A percentile compares a stretch with the other conserved stretches of the same genome.
These are phyloP conservation scores for Trichomalopsis sarcophagae DNA, from an alignment of 1,140 invertebrate species.

Conservation along the genomic window DNA sequence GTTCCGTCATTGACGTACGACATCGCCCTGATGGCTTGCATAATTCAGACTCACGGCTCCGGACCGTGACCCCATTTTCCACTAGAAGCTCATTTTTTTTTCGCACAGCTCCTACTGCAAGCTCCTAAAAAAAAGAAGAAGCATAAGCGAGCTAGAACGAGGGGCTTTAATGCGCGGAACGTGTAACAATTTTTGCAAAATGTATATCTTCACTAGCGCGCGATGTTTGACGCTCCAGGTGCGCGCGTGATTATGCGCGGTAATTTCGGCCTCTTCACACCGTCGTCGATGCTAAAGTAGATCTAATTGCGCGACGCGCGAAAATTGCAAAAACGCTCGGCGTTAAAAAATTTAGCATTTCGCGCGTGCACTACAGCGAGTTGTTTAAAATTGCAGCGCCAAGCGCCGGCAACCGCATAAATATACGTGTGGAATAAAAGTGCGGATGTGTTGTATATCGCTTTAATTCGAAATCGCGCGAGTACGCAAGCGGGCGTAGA, in stretches of 20 bases:
- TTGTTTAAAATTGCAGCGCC: neutral
- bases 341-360: neutral
- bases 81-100: neutral
- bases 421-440: neutral
- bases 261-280: slow-evolving; percentile 1
- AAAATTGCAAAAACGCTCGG: neutral
- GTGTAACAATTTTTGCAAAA: slow-evolving; percentile 36
- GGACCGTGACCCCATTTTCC: slow-evolving; percentile 16
- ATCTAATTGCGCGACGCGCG: neutral
- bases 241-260: slow-evolving; percentile 17
- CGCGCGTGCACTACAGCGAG: neutral
- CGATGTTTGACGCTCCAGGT: neutral
- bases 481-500: neutral
- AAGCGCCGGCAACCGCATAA: neutral
- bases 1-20: slow-evolving; percentile 20
- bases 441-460: neutral
- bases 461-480: neutral
- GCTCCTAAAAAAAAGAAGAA: neutral
- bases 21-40: neutral
- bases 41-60: slow-evolving; percentile 7
- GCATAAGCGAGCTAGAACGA: neutral
- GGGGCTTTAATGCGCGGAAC: neutral
- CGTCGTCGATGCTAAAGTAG: neutral
- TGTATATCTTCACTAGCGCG: neutral
- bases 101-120: neutral